These are phyloP conservation scores for Hypotaenidia philippensis DNA, from an alignment of 2,797 vertebrate species.

Conservation along the genomic window DNA sequence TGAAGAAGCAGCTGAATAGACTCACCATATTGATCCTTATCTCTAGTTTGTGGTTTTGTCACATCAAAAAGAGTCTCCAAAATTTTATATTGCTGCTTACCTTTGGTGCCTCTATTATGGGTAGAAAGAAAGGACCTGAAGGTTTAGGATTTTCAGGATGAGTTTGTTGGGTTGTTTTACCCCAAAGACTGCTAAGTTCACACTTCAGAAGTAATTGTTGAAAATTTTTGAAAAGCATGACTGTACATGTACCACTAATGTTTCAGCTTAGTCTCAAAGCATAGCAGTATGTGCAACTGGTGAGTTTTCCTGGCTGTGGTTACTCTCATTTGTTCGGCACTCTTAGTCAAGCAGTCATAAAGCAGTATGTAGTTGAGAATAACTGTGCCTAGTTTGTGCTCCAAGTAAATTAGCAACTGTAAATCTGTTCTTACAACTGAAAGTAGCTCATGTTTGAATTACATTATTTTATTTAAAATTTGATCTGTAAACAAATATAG, in stretches of 20 bases:
- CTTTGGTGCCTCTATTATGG: neutral
- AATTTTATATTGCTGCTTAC: neutral
- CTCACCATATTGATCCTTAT: neutral
- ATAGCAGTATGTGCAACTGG: neutral
- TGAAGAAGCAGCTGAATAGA: neutral
- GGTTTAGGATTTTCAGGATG: neutral
- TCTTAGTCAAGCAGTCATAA: neutral
- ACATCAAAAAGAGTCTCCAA: neutral
- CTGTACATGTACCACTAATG: neutral
- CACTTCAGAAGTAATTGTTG: neutral
- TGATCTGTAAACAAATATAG: neutral
- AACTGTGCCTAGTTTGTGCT: neutral
- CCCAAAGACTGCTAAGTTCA: neutral
- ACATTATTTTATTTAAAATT: neutral
- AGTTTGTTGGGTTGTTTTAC: too few relatives aligned
- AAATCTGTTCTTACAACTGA: neutral
- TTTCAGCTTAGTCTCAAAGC: neutral
- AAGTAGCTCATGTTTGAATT: neutral
- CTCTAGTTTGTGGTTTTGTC: neutral
- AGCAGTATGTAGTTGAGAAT: neutral
- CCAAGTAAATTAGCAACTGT: neutral
- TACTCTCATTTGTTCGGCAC: neutral
- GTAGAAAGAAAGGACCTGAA: neutral
- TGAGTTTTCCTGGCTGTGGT: neutral
- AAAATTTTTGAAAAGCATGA: neutral